Percentiles rank a stretch among this genome's conserved stretches.
Evolutionary conservation across 1,140 invertebrate species (phyloP).

Genomic region (Rhopalosiphum maidis): DNA sequence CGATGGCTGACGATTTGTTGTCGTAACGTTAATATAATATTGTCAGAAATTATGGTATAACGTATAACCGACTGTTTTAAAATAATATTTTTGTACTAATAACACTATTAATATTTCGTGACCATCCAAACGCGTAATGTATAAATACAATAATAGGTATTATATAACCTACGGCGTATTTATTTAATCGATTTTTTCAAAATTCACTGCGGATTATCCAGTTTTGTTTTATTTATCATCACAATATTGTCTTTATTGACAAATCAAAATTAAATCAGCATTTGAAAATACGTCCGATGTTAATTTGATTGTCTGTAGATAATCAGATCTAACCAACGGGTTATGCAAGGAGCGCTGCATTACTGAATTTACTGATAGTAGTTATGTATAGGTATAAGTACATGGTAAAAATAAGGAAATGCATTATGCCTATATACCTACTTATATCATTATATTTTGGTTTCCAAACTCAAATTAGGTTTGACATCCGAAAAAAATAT

Average conservation of each 20-base stretch:
- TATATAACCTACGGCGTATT: background rate
- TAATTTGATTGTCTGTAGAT: slow-evolving; percentile 51
- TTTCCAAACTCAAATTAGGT: background rate
- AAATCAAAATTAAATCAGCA: background rate
- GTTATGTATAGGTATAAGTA: background rate
- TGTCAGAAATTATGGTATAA: no score
- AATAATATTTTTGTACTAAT: no score
- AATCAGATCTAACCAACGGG: slow-evolving; percentile 34
- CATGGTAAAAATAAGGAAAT: background rate
- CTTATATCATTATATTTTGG: background rate
- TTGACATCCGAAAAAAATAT: background rate
- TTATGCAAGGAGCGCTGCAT: background rate
- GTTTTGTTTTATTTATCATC: background rate
- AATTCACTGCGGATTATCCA: background rate
- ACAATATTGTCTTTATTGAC: background rate
- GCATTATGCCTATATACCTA: background rate
- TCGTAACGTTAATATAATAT: background rate
- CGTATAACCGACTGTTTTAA: no score
- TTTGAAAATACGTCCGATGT: background rate
- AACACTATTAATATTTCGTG: no score
- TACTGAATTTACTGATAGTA: no score
- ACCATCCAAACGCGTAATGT: no score
- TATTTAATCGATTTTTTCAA: background rate
- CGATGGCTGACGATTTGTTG: slow-evolving; percentile 18
- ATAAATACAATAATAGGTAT: no score